Evolutionary conservation across 2,888 invertebrate genomes (phyloP), one percentile per base, ranked within the genome.

Genomic region (Zaprionus bogoriensis): DNA sequence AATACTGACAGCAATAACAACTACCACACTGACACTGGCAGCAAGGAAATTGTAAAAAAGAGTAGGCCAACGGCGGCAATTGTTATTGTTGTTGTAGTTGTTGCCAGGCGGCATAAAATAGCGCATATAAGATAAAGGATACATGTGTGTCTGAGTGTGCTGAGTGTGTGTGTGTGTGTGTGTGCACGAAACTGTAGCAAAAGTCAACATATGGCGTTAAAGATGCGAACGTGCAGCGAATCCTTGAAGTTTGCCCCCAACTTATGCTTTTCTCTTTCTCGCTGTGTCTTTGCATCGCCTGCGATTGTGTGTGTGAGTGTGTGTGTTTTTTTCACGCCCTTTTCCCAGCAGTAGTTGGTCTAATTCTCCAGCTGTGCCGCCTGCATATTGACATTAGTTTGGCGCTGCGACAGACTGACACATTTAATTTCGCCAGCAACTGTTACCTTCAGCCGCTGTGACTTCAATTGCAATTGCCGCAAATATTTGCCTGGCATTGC

Each of bases 191-290:
- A 88, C 83, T 87, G 87, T 88, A 79, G 86, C 84, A 89, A 81
- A 88, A 87, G 88, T 80, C 83, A 89, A 88, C 89, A 90, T 89
- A 87, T 89, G 89, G 89, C 89, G 88, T 89, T 89, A 89, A 90
- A 89, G 88, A 89, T 88, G 88, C 67, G 84, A 88, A 89, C 89
- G 89, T 89, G 89, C 83, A 75, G 65, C 75, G 89, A 89, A 89
- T 90, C 69, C 78, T 87, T 87, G 75, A 88, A 81, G 68, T 77
- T 78, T 45, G 25, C 41, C 55, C 32, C 22, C 28, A 46, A 36
- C 25, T 41, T 12, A 20, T 41, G 2, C 41, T 12, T 39, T 45
- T 45, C n/a, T n/a, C 4, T 2, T n/a, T 19, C n/a, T 45, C 5
- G 1, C 10, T 44, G 4, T 20, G 10, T 39, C 20, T 39, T 39